Evolutionary conservation across 2,797 vertebrate genomes (phyloP), one percentile per base, ranked within the genome.

Genomic region (Epinephelus malabaricus): DNA sequence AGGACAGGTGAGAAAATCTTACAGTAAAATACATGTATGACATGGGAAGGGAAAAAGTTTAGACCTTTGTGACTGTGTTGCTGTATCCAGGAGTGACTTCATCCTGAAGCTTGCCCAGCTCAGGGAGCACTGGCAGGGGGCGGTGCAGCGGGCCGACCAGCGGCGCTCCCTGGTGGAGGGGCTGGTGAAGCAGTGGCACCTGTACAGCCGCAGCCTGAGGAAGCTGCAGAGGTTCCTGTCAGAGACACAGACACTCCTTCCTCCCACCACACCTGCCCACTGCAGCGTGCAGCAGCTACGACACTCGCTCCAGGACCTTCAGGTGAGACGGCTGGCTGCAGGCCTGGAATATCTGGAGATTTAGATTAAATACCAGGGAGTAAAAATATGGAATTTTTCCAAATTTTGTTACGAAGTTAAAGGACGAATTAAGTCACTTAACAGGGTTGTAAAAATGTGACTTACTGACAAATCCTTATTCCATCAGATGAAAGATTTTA

Each of bases 121-220:
- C 82, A 92, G 94, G 21, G 96, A 96, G 82, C 96, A 94, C 82
- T 99, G 98, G 98, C 96, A 96, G 86, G 95, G 92, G 0, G 95
- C 96, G 0, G 91, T 95, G 68, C 92, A 77, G 76, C 86, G 94
- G 43, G 85, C 94, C 11, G 92, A 94, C 76, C 96, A 96, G 88
- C 95, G 95, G 81, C 96, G 95, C 85, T 86, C 86, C 0, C 92
- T 96, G 53, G 92, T 97, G 0, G 92, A 95, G 14, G 93, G 89
- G 14, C 92, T 96, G 3, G 88, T 97, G 77, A 94, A 90, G 73
- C 95, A 94, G 78, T 98, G 97, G 97, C 96, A 94, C 54, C 88
- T 92, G 56, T 98, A 97, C 89, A 89, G 38, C 58, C 83, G 89
- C 70, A 95, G 95, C 6, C 83, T 94, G 74, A 90, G 72, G 80